Evolutionary conservation across 2,113 vertebrate genomes (phyloP).

Genomic region (Hemibagrus wyckioides): DNA sequence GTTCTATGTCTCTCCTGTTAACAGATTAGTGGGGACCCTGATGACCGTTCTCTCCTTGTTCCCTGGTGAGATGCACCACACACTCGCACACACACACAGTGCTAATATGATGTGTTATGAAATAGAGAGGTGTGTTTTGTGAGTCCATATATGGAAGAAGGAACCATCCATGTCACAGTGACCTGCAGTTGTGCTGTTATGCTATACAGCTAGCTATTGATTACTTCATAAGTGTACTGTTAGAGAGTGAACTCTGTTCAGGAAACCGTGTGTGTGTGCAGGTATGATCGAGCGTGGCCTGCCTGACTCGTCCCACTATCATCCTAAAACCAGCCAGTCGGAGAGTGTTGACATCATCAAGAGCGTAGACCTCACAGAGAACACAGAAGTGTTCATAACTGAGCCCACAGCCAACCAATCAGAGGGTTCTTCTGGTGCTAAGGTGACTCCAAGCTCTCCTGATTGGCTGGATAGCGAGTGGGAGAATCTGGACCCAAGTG

Average conservation of each 20-base stretch:
- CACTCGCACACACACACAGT: neutral
- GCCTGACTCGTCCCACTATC: conserved; percentile 89
- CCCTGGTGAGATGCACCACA: conserved; percentile 80
- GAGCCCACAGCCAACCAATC: conserved; percentile 57
- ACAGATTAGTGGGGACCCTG: conserved; percentile 87
- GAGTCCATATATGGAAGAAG: neutral
- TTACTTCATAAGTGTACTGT: neutral
- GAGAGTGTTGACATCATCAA: conserved; percentile 74
- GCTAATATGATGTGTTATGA: neutral
- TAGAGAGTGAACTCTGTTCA: neutral
- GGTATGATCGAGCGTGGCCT: conserved; percentile 97
- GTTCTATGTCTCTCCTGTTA: conserved; percentile 95
- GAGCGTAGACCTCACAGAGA: conserved; percentile 48
- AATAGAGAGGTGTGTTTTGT: neutral
- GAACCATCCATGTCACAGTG: too few relatives aligned
- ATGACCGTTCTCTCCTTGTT: conserved; percentile 96
- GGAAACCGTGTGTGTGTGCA: conserved; percentile 61
- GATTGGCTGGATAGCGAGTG: conserved; percentile 93
- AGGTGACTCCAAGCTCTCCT: conserved; percentile 77
- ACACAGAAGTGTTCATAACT: conserved; percentile 72
- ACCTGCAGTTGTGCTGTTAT: too few relatives aligned
- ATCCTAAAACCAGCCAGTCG: conserved; percentile 82
- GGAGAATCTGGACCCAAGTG: conserved; percentile 90
- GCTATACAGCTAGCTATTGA: too few relatives aligned
- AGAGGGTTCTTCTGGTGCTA: conserved; percentile 28